A percentile compares a stretch with the other conserved stretches of the same genome.
These are phyloP conservation scores for Hydrolagus colliei DNA, from an alignment of 2,797 vertebrate genomes.

Conservation along the genomic window DNA sequence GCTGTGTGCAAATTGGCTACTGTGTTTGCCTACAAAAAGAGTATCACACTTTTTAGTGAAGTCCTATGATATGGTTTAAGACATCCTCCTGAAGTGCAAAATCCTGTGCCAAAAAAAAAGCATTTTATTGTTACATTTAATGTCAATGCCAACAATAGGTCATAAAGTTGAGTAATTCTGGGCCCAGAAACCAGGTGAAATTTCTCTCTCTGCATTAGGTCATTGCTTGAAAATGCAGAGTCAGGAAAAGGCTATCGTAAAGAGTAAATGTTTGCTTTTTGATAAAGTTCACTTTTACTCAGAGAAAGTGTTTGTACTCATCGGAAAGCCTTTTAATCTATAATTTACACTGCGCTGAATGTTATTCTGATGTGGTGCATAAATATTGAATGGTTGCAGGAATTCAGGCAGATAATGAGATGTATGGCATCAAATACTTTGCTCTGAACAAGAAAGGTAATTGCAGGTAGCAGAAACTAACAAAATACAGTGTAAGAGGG, in stretches of 20 bases:
- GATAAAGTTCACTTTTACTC: background rate
- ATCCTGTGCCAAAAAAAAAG: no score
- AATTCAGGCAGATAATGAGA: slow-evolving; percentile 13
- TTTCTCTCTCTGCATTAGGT: background rate
- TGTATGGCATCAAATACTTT: background rate
- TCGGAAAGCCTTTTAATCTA: background rate
- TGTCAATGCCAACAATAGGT: no score
- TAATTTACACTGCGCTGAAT: background rate
- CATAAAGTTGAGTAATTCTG: no score
- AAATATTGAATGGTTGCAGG: slow-evolving; percentile 15
- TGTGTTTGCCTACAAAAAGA: no score
- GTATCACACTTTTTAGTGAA: no score
- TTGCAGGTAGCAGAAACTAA: background rate
- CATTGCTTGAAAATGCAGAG: no score
- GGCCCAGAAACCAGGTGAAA: background rate
- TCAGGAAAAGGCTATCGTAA: background rate
- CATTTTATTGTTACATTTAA: no score
- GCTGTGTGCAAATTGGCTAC: no score
- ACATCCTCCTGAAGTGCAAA: no score
- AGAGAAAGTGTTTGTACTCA: background rate
- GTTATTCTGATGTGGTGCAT: background rate
- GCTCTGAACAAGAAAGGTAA: no score
- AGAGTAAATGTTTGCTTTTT: background rate
- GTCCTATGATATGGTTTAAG: no score
- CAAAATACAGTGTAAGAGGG: no score